Conservation (phyloP, 1,140 invertebrate genomes). For the Arctopsyche grandis region DNA sequence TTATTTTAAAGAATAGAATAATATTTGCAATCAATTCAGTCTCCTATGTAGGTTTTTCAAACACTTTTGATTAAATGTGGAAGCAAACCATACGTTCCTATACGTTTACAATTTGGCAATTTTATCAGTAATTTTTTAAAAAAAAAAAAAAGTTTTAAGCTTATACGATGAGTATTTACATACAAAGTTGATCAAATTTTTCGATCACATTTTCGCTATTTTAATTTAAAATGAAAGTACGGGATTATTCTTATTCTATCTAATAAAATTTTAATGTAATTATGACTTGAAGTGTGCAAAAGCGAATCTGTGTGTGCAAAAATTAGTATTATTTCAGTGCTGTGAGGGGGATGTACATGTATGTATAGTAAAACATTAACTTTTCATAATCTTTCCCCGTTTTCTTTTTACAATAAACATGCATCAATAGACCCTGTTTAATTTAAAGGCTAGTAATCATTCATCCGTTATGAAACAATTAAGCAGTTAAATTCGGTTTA, state of each 20-base stretch:
- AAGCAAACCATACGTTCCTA: not conserved
- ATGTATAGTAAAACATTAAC: not conserved
- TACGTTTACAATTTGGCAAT: no score
- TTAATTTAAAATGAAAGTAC: no score
- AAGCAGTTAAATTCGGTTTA: conserved; percentile 53
- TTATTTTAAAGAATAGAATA: conserved; percentile 22
- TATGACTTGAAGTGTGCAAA: not conserved
- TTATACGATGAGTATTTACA: not conserved
- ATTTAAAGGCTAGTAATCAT: conserved; percentile 53
- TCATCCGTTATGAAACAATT: conserved; percentile 45
- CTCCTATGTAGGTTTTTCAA: conserved; percentile 21
- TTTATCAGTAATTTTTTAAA: not conserved
- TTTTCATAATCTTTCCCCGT: not conserved
- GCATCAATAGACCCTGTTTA: conserved; percentile 53
- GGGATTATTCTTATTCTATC: no score
- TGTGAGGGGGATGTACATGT: not conserved
- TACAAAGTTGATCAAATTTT: no score
- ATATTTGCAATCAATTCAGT: conserved; percentile 38
- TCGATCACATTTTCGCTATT: no score
- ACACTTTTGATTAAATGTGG: not conserved
- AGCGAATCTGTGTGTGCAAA: not conserved
- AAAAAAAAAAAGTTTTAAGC: conserved; percentile 12
- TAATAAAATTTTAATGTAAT: not conserved
- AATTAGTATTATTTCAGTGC: not conserved
- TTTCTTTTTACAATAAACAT: conserved; percentile 27